Percentiles rank a stretch among this genome's conserved stretches.
Evolutionary conservation across 2,888 invertebrate species (phyloP).

Genomic region (Hyppa rectilinea): DNA sequence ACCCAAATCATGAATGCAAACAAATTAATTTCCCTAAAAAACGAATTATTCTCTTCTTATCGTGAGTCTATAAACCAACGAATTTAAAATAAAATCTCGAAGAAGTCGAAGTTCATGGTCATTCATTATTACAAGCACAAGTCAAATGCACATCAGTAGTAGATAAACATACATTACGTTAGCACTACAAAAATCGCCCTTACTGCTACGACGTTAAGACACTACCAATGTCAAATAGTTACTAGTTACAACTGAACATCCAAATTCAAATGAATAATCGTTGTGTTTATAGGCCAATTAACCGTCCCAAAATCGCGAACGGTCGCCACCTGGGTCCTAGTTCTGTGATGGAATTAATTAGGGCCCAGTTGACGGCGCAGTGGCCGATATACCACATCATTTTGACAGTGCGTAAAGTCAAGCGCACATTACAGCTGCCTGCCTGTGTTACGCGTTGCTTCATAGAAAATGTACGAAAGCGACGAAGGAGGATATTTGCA

Average conservation of each 20-base stretch:
- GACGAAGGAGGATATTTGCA: too few relatives aligned
- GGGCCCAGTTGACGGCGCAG: not conserved
- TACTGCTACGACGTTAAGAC: too few relatives aligned
- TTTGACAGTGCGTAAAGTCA: not conserved
- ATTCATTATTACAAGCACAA: not conserved
- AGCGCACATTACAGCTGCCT: not conserved
- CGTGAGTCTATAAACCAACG: not conserved
- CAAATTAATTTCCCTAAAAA: not conserved
- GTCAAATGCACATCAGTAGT: not conserved
- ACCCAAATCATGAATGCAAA: not conserved
- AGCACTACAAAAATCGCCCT: not conserved
- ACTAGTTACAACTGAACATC: not conserved
- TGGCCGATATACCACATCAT: not conserved
- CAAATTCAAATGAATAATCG: constrained; percentile 4
- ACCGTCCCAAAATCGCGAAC: constrained; percentile 10
- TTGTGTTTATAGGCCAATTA: not conserved
- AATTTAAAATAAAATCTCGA: not conserved
- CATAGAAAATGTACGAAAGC: not conserved
- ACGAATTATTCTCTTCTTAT: not conserved
- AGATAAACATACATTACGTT: not conserved
- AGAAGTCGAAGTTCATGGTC: not conserved
- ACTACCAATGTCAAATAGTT: not conserved
- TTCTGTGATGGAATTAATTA: constrained; percentile 7
- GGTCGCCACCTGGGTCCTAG: constrained; percentile 20
- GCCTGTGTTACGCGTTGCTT: not conserved